Percentiles rank a stretch among this genome's conserved stretches.
Conservation (phyloP, 2,797 vertebrate genomes). For the Ammospiza maritima region DNA sequence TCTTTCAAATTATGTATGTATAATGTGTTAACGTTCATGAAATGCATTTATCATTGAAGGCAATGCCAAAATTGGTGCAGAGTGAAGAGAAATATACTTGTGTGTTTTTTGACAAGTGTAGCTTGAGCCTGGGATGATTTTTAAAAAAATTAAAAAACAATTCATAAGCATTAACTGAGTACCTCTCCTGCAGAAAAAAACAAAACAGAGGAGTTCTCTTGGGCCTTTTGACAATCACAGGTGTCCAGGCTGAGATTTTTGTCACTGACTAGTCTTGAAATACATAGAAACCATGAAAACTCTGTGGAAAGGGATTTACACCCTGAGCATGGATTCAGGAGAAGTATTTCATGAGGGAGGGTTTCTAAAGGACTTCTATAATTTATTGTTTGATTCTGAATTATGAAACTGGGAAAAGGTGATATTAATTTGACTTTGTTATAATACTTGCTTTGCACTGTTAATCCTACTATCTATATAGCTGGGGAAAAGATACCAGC, state of each 20-base stretch:
- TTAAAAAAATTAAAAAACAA: neutral
- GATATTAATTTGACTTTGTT: conserved; percentile 72
- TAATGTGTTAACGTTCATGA: conserved; percentile 37
- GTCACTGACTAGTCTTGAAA: neutral
- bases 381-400: conserved; percentile 72
- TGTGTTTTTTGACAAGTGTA: conserved; percentile 7
- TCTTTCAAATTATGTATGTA: conserved; percentile 65
- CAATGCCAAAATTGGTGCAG: conserved; percentile 31
- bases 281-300: neutral
- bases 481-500: conserved; percentile 68
- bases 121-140: neutral
- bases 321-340: neutral
- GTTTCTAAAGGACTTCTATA: conserved; percentile 55
- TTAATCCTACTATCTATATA: conserved; percentile 64
- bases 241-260: neutral
- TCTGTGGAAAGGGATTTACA: neutral
- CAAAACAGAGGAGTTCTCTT: neutral
- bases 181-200: neutral
- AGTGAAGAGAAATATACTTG: neutral
- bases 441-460: conserved; percentile 66
- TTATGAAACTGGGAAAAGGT: conserved; percentile 65
- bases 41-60: conserved; percentile 42
- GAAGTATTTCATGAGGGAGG: neutral
- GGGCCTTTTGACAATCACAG: neutral
- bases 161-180: neutral